Conservation (phyloP, 2,888 invertebrate species). For the Crematogaster levior region DNA sequence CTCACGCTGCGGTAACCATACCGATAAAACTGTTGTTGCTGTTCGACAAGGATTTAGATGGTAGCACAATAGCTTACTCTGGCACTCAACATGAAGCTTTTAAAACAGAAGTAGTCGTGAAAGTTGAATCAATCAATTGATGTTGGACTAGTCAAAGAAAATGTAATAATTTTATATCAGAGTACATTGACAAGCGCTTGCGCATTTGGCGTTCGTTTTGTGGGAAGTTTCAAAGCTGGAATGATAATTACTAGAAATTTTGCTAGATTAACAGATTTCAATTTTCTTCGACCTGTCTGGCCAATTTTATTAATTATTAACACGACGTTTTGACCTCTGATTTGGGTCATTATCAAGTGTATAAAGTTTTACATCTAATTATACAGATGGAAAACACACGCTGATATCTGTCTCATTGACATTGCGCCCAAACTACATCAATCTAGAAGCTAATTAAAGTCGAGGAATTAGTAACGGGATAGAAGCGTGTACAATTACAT, state of each 20-base stretch:
- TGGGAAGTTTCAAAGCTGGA: neutral
- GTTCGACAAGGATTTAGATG: neutral
- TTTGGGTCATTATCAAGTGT: too few relatives aligned
- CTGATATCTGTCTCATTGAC: too few relatives aligned
- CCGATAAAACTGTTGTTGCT: constrained; percentile 5
- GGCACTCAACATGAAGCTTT: neutral
- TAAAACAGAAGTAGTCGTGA: neutral
- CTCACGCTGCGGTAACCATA: constrained; percentile 66
- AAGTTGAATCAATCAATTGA: neutral
- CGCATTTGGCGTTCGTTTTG: neutral
- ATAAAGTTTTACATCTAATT: too few relatives aligned
- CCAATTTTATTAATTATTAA: too few relatives aligned
- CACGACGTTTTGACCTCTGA: too few relatives aligned
- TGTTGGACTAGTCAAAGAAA: neutral
- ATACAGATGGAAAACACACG: too few relatives aligned
- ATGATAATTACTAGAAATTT: neutral
- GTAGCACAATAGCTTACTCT: neutral
- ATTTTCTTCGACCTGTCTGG: too few relatives aligned
- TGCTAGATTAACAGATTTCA: too few relatives aligned
- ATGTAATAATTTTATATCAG: neutral
- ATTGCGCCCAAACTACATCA: too few relatives aligned
- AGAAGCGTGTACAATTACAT: too few relatives aligned
- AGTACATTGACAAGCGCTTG: neutral
- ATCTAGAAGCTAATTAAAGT: too few relatives aligned
- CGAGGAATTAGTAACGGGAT: too few relatives aligned